Base-by-base conservation (phyloP, 2,113 vertebrate species). In the Pitta sordida region DNA sequence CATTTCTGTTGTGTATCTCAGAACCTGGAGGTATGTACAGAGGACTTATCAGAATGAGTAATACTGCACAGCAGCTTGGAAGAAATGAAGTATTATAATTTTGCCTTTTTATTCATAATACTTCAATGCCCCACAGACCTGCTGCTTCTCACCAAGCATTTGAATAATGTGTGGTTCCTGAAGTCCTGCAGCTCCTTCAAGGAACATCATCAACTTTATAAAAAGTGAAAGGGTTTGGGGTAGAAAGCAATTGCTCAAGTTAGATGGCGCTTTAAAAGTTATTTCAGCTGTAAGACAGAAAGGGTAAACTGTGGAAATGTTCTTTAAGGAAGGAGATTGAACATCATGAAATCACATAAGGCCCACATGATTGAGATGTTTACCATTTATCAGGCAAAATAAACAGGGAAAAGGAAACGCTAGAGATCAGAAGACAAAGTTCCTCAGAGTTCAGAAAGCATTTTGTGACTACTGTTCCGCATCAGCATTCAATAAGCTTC, bases 31-130 rank as follows among this genome's bases (percentile, higher is more conserved):
- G 18, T 51, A 48, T 9, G 44, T 1, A 79, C 37, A 41, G n/a
- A 82, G 11, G 51, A 67, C 24, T 84, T 94, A 60, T 67, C 71
- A 80, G 48, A 90, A 75, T 65, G 15, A 90, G 51, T 39, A 79
- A 93, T 46, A 79, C 65, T 83, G 90, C 69, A 91, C 51, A 79
- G 83, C 26, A 82, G 64, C 71, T 41, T 59, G 24, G 69, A 81
- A 93, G 73, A 91, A 90, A 90, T 56, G 34, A 87, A 78, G 37
- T 34, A 88, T 52, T 73, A 37, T 43, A 74, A 90, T 91, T 97
- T 82, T 76, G 26, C 36, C 37, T 77, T 92, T 67, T 91, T 89
- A 67, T 91, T 95, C 80, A 62, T 83, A 83, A 83, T 56, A 84
- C 34, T 75, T 88, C 88, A 73, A 11, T 49, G 63, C 58, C 88